A percentile compares a stretch with the other conserved stretches of the same genome.
Evolutionary conservation across 2,113 vertebrate genomes (phyloP).

Genomic region (Oryzias javanicus): DNA sequence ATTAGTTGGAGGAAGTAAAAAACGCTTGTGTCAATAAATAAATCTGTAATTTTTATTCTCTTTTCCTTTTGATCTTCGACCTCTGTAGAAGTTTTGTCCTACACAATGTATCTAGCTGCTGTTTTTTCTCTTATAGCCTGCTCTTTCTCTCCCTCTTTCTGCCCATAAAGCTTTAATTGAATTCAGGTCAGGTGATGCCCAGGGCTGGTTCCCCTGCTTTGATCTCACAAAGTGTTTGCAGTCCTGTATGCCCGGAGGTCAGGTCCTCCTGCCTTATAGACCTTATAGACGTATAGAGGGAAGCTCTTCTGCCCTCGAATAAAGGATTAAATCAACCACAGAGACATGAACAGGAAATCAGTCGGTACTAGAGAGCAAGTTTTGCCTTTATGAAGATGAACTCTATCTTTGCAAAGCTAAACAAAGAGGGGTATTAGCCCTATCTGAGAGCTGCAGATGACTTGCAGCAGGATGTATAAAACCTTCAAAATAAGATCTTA

Average conservation of each 20-base stretch:
- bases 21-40: conserved; percentile 21
- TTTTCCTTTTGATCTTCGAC: conserved; percentile 19
- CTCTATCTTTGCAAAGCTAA: conserved; percentile 8
- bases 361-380: not conserved
- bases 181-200: conserved; percentile 77
- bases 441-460: conserved; percentile 7
- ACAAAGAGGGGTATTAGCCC: conserved; percentile 4
- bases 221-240: conserved; percentile 67
- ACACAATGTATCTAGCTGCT: conserved; percentile 28
- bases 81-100: conserved; percentile 33
- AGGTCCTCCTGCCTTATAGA: conserved; percentile 27
- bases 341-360: conserved; percentile 7
- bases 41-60: conserved; percentile 45
- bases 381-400: conserved; percentile 1
- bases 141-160: conserved; percentile 52
- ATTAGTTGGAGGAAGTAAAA: conserved; percentile 1
- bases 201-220: conserved; percentile 63
- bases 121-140: conserved; percentile 7
- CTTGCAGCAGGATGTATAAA: not conserved
- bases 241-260: conserved; percentile 51
- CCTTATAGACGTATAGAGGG: conserved; percentile 27
- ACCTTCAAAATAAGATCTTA: too few species aligned
- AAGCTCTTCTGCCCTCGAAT: conserved; percentile 2
- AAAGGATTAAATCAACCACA: conserved; percentile 5
- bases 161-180: conserved; percentile 76